Percentiles rank a stretch among this genome's conserved stretches.
These are phyloP conservation scores for Cephus pulcher DNA, from an alignment of 2,888 invertebrate species.

Conservation along the genomic window DNA sequence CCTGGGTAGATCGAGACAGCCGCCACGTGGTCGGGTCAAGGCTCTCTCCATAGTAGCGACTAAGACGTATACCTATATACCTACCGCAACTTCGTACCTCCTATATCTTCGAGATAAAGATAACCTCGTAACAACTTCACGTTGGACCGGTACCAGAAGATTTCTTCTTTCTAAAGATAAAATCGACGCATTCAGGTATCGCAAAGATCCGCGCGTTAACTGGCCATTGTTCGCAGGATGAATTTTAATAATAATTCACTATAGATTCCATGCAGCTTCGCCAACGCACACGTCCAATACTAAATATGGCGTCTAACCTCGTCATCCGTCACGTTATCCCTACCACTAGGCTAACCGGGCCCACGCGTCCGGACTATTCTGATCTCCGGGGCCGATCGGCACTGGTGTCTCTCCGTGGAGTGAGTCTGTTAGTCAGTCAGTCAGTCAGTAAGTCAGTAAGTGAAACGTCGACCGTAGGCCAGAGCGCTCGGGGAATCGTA, in stretches of 20 bases:
- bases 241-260: background rate
- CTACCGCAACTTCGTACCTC: background rate
- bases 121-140: background rate
- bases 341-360: constrained; percentile 21
- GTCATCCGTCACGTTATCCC: constrained; percentile 43
- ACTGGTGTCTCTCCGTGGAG: background rate
- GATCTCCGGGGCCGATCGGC: constrained; percentile 13
- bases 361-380: constrained; percentile 21
- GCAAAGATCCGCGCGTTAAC: background rate
- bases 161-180: background rate
- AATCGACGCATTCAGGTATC: background rate
- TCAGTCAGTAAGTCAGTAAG: constrained; percentile 7
- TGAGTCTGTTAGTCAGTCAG: constrained; percentile 7
- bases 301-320: constrained; percentile 56
- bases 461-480: constrained; percentile 18
- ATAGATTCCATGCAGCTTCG: background rate
- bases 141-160: background rate
- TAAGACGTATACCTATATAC: background rate
- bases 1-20: background rate
- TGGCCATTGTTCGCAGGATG: background rate
- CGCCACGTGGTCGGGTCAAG: background rate
- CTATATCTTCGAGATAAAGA: background rate
- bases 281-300: constrained; percentile 35
- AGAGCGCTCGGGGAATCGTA: background rate
- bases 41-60: background rate